phyloP scores from a whole-genome alignment of 2,797 vertebrate genomes.

The Channallabes apus region DNA sequence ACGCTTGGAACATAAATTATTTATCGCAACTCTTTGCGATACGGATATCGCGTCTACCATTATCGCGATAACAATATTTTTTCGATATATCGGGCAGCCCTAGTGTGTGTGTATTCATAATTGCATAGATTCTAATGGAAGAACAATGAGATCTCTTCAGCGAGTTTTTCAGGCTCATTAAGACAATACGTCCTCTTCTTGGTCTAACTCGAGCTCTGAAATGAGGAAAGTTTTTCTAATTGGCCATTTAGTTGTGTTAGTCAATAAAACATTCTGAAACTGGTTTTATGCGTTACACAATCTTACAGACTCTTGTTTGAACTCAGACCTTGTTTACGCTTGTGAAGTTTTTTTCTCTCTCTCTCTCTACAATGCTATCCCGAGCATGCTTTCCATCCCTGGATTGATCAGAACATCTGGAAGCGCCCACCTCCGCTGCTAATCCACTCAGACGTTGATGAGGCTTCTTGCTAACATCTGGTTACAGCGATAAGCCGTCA shows the following conservation, averaged over 20 bases:
- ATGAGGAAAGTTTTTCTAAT: background rate
- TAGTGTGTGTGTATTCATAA: background rate
- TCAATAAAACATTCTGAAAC: background rate
- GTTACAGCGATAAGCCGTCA: constrained; percentile 26
- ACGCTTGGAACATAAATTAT: too few species aligned
- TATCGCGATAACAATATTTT: too few species aligned
- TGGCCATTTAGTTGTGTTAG: background rate
- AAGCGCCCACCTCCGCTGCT: constrained; percentile 16
- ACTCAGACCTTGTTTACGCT: background rate
- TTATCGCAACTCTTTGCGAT: too few species aligned
- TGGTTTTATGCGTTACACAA: background rate
- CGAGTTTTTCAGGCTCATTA: constrained; percentile 3
- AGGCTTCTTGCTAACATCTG: constrained; percentile 47
- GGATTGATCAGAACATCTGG: constrained; percentile 37
- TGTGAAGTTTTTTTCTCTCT: background rate
- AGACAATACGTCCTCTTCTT: background rate
- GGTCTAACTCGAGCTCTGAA: background rate
- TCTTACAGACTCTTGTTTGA: too few species aligned
- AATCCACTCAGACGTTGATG: constrained; percentile 25
- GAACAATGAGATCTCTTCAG: constrained; percentile 3
- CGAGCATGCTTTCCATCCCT: constrained; percentile 29
- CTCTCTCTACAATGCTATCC: constrained; percentile 4
- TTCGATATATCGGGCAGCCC: too few species aligned
- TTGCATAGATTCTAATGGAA: background rate
- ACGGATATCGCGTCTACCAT: too few species aligned